Conservation (phyloP, 2,797 vertebrate species). For the Masticophis lateralis region DNA sequence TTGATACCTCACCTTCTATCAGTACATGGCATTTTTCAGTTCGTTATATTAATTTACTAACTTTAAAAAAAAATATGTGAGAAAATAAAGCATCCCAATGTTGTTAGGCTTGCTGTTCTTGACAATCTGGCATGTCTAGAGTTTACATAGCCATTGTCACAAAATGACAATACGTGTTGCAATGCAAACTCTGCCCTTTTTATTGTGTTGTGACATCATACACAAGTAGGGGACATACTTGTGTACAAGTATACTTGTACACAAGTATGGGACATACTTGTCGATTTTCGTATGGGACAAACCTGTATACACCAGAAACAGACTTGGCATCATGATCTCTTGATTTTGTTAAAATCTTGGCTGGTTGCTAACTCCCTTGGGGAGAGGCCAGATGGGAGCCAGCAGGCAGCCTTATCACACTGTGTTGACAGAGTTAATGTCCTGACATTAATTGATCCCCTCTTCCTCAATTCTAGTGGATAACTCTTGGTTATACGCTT, state of each 20-base stretch:
- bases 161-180: background rate
- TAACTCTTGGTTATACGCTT: background rate
- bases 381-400: background rate
- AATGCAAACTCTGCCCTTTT: background rate
- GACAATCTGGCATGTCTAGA: background rate
- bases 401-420: background rate
- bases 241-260: background rate
- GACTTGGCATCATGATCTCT: background rate
- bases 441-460: background rate
- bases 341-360: background rate
- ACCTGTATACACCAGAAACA: background rate
- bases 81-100: conserved; percentile 35
- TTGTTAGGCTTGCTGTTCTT: background rate
- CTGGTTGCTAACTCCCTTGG: background rate
- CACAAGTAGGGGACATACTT: background rate
- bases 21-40: conserved; percentile 84
- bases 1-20: conserved; percentile 86
- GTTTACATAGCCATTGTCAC: background rate
- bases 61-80: conserved; percentile 80
- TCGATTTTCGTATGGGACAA: background rate
- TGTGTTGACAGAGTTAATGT: background rate
- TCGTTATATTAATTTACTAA: conserved; percentile 80
- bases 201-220: background rate
- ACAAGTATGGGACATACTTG: background rate
- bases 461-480: background rate